A percentile compares a stretch with the other conserved stretches of the same genome.
Evolutionary conservation across 2,797 vertebrate species (phyloP).

Genomic region (Necrosyrtes monachus): DNA sequence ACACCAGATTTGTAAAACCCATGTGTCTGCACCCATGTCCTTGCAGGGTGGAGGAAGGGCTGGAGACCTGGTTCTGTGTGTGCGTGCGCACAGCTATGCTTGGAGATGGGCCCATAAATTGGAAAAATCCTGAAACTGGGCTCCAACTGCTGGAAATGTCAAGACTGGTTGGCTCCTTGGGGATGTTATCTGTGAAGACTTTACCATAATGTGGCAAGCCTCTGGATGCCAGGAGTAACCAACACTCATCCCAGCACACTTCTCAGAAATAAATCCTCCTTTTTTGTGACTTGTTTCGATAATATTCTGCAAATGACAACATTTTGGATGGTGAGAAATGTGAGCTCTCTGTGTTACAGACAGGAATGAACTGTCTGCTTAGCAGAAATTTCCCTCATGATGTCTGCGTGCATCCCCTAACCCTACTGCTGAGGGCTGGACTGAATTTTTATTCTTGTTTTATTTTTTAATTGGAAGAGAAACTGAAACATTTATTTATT

Average conservation of each 20-base stretch:
- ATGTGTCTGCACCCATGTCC: background rate
- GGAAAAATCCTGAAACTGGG: background rate
- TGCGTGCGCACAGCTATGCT: background rate
- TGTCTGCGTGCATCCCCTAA: background rate
- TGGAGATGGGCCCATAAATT: background rate
- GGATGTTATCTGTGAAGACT: background rate
- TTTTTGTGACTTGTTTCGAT: fast-evolving
- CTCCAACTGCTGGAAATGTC: background rate
- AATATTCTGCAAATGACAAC: background rate
- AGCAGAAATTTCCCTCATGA: background rate
- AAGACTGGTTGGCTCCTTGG: background rate
- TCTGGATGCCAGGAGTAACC: background rate
- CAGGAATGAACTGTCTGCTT: background rate
- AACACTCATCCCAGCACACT: background rate
- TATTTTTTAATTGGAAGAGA: background rate
- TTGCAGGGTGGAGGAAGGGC: background rate
- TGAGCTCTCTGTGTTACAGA: background rate
- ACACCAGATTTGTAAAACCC: fast-evolving
- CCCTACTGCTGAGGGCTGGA: background rate
- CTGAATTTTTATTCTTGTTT: background rate
- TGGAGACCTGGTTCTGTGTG: background rate
- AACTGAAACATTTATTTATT: background rate
- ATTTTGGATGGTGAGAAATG: background rate
- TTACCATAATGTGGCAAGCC: fast-evolving
- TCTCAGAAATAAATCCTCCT: background rate